Conservation (phyloP, 2,888 invertebrate species). For the Disparrhopalites patrizii region DNA sequence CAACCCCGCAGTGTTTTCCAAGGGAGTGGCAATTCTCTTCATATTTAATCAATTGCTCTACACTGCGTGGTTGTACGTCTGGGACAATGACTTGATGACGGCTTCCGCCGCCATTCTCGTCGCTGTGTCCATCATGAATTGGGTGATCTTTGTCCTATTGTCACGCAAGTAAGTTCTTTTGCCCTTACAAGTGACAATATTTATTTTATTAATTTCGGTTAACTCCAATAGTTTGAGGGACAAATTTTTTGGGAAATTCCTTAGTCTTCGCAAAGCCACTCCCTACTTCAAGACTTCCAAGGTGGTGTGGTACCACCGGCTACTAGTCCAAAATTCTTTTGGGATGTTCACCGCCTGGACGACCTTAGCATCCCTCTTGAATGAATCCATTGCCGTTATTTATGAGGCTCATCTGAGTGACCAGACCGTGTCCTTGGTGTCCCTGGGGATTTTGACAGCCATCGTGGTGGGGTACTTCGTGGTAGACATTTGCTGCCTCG, state of each 20-base stretch:
- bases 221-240: too few relatives aligned
- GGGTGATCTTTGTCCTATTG: background rate
- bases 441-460: background rate
- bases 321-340: background rate
- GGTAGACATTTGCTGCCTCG: background rate
- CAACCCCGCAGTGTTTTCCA: conserved; percentile 1
- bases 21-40: background rate
- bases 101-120: background rate
- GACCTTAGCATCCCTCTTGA: background rate
- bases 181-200: too few relatives aligned
- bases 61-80: conserved; percentile 5
- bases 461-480: background rate
- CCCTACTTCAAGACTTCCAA: background rate
- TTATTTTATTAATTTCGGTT: too few relatives aligned
- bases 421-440: background rate
- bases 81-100: background rate
- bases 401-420: background rate
- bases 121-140: background rate
- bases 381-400: background rate
- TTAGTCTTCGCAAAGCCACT: conserved; percentile 4
- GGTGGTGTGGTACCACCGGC: background rate
- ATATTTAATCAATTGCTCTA: background rate
- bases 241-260: too few relatives aligned
- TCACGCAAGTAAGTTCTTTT: background rate
- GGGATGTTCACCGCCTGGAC: conserved; percentile 2